Evolutionary conservation across 2,888 invertebrate genomes (phyloP), one percentile per base, ranked within the genome.

Genomic region (Sipha maydis): DNA sequence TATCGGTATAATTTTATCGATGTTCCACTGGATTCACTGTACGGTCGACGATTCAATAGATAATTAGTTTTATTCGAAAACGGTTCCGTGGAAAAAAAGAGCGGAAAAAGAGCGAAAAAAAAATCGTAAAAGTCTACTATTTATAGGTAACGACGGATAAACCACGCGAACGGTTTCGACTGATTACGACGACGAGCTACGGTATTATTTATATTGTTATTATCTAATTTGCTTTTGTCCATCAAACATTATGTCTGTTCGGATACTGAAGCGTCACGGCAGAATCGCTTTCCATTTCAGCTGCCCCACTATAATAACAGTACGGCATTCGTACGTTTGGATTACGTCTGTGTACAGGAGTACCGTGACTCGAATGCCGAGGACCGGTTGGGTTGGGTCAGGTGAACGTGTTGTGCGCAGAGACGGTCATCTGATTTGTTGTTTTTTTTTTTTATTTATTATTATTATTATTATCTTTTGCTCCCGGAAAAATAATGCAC

Each of bases 321-420:
- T 48, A 48, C 28, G 79, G 54, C 34, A 28, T 71, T 79, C 56
- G 34, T 83, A 25, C 80, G 41, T 88, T 73, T 5, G 61, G 71
- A 88, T 88, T 88, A 88, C 88, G 88, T 82, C 88, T 88, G 88
- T 41, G 48, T 61, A 41, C 56, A 38, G 80, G 73, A 79, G 73
- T 73, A 82, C 82, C 88, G 88, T 88, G 88, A 88, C 88, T 88
- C 61, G 88, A 88, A 88, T 88, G 88, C 73, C 75, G 80, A 88
- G 67, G 88, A 88, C 88, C 88, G 80, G 86, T 86, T 86, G 86
- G 86, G 86, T 71, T 86, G 86, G 86, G 86, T 86, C 86, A 86
- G 41, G 86, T 88, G 88, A 88, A 88, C 88, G 88, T 88, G 61
- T 80, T 28, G 69, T 31, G n/a, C 9, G 71, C 25, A 1, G 69